Evolutionary conservation across 2,113 vertebrate genomes (phyloP).

Genomic region (Tor tambroides): DNA sequence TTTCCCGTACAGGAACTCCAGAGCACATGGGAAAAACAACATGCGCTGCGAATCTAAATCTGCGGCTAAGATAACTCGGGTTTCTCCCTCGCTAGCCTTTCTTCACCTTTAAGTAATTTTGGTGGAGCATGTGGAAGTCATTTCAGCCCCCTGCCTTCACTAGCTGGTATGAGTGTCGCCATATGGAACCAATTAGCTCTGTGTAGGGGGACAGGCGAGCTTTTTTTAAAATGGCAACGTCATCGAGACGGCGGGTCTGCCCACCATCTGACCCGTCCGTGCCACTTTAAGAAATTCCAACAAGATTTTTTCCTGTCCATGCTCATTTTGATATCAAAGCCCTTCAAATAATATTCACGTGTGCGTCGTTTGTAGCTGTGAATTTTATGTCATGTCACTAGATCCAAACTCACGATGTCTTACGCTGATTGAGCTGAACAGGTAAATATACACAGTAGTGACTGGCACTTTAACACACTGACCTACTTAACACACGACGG

Average conservation of each 20-base stretch:
- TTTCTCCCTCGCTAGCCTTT: slow-evolving; percentile 37
- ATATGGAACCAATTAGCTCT: slow-evolving; percentile 64
- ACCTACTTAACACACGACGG: slow-evolving; percentile 57
- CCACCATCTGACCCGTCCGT: slow-evolving; percentile 51
- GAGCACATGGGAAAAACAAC: slow-evolving; percentile 45
- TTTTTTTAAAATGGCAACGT: slow-evolving; percentile 54
- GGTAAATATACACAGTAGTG: slow-evolving; percentile 40
- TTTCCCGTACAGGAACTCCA: background rate
- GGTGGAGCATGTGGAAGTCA: slow-evolving; percentile 66
- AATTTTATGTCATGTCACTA: background rate
- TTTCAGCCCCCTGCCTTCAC: slow-evolving; percentile 57
- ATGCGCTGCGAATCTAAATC: slow-evolving; percentile 36
- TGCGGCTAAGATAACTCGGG: slow-evolving; percentile 49
- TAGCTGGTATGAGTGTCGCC: slow-evolving; percentile 58
- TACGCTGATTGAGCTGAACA: slow-evolving; percentile 37
- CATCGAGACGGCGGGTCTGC: slow-evolving; percentile 36
- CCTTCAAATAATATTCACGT: background rate
- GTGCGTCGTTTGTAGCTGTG: background rate
- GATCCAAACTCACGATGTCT: background rate
- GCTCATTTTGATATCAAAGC: slow-evolving; percentile 37
- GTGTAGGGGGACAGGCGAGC: slow-evolving; percentile 47
- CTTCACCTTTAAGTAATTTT: slow-evolving; percentile 56
- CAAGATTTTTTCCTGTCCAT: background rate
- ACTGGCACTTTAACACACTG: slow-evolving; percentile 54
- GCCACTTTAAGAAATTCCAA: slow-evolving; percentile 48